Conservation (phyloP, 1,140 invertebrate genomes). For the Drosophila dunni region DNA sequence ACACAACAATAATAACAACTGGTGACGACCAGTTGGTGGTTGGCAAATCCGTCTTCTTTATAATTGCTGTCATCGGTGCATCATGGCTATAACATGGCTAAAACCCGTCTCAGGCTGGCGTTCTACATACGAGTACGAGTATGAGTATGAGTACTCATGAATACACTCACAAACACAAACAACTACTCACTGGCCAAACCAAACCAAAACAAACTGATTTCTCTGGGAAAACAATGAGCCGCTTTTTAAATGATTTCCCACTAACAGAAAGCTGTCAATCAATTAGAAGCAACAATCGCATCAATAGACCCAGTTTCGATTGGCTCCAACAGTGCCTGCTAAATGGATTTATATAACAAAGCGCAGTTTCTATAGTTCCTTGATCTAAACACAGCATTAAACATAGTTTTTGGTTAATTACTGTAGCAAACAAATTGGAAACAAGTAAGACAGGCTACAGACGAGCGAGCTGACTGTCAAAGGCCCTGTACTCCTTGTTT, state of each 20-base stretch:
- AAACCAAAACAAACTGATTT: constrained; percentile 58
- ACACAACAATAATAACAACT: constrained; percentile 22
- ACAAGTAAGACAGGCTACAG: too few species aligned
- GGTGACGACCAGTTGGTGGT: constrained; percentile 35
- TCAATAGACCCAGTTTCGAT: constrained; percentile 11
- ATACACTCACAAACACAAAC: background rate
- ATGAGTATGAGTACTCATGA: constrained; percentile 2
- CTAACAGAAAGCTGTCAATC: constrained; percentile 49
- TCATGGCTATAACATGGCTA: constrained; percentile 32
- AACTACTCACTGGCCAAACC: constrained; percentile 27
- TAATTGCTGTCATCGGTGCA: constrained; percentile 73
- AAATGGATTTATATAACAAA: background rate
- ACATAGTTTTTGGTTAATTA: background rate
- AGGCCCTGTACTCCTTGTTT: too few species aligned
- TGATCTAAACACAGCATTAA: background rate
- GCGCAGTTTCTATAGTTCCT: background rate
- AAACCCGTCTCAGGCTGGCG: constrained; percentile 64
- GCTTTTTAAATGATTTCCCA: constrained; percentile 61
- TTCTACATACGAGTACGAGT: constrained; percentile 57
- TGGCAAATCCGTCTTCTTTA: constrained; percentile 78
- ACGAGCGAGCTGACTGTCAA: too few species aligned
- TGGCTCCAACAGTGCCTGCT: background rate
- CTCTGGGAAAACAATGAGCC: constrained; percentile 34
- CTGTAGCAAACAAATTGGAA: background rate
- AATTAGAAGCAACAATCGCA: constrained; percentile 3